Percentiles rank a stretch among this genome's conserved stretches.
These are phyloP conservation scores for Scelioninae gen. 2 DNA, from an alignment of 2,888 invertebrate genomes.

Conservation along the genomic window DNA sequence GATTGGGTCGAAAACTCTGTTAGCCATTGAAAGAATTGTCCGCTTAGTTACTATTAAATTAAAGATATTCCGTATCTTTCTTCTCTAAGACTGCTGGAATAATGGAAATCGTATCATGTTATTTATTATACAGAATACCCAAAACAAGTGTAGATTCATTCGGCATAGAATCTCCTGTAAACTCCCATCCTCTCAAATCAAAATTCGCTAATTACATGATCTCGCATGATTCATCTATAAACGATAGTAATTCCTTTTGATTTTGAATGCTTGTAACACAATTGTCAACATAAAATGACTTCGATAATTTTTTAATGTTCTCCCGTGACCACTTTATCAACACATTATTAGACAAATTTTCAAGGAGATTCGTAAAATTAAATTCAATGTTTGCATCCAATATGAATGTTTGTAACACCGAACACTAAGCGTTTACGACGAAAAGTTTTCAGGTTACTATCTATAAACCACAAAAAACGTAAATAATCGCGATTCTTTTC, in stretches of 20 bases:
- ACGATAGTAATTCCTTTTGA: slow-evolving; percentile 21
- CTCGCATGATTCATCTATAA: slow-evolving; percentile 34
- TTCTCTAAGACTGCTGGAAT: slow-evolving; percentile 25
- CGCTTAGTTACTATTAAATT: slow-evolving; percentile 59
- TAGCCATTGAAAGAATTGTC: slow-evolving; percentile 56
- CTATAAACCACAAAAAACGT: slow-evolving; percentile 37
- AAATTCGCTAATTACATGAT: slow-evolving; percentile 53
- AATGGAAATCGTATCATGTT: slow-evolving; percentile 42
- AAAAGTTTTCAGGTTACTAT: slow-evolving; percentile 44
- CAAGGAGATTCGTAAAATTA: slow-evolving; percentile 12
- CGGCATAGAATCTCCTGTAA: slow-evolving; percentile 12
- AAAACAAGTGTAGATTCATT: slow-evolving; percentile 41
- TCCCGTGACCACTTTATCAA: slow-evolving; percentile 5
- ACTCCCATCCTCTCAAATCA: slow-evolving; percentile 58
- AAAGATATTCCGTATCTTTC: slow-evolving; percentile 1
- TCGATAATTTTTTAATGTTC: slow-evolving; percentile 44
- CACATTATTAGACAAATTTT: background rate
- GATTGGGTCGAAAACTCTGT: slow-evolving; percentile 61
- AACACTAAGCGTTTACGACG: slow-evolving; percentile 62
- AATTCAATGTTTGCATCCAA: slow-evolving; percentile 61
- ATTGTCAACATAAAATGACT: slow-evolving; percentile 62
- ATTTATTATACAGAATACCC: slow-evolving; percentile 43
- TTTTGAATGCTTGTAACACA: slow-evolving; percentile 49
- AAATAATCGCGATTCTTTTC: slow-evolving; percentile 54
- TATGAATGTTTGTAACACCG: slow-evolving; percentile 62